Base-by-base conservation (phyloP, 2,888 invertebrate genomes). In the Thymelicus acteon region DNA sequence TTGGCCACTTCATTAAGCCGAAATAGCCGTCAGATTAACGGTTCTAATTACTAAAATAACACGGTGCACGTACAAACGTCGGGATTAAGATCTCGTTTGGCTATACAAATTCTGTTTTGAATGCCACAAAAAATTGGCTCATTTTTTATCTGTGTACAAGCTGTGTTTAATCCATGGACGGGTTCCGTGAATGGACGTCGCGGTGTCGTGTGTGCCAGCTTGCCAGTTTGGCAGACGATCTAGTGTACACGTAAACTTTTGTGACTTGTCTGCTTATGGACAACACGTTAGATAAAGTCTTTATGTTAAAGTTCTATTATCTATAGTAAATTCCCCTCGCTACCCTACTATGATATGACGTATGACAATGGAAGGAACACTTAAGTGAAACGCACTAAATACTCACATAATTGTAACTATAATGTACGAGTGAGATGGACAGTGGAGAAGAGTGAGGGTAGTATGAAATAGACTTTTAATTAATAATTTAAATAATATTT, bases 181-280 rank as follows among this genome's bases (percentile, higher is more conserved):
- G 47, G 70, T 64, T 70, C 19, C 60, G 69, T 69, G 57, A 48
- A 63, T 57, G 61, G 31, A 31, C 5, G 2, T 0, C 31, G 31
- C 3, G 58, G 63, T 60, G 69, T 70, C 69, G 64, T 64, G 69
- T 70, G 69, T 64, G 69, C 39, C 69, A 60, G 69, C 69, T 69
- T 12, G 44, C 12, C 44, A 12, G 31, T 31, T 31, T 63, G 69
- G 69, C 58, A 69, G 64, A 64, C 47, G 69, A 15, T 64, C 49
- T 60, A 63, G 62, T 6, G 7, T 19, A 52, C 1, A 2, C 3
- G 44, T 12, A 44, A 44, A 44, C 12, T 10, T 44, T 4, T 44
- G 44, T 44, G 3, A 3, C 10, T 44, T 3, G 4, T 12, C 4
- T 40, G 7, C 40, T 44, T 44, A 31, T 44, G 44, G 2, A 10